These are phyloP conservation scores for Tenthredo scrophulariae DNA, from an alignment of 2,888 invertebrate genomes.

Conservation along the genomic window DNA sequence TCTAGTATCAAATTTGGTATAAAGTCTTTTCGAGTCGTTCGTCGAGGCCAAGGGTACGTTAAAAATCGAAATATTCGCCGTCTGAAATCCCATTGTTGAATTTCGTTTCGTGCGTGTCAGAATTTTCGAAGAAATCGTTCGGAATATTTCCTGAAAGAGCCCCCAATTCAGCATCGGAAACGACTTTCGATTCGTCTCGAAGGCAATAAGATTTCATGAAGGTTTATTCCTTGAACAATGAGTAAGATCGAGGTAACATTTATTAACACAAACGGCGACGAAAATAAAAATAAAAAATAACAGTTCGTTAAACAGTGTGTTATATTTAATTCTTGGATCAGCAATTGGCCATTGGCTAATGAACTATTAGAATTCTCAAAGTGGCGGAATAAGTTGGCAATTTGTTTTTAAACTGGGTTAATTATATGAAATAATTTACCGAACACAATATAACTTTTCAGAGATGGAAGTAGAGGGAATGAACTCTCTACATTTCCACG, in stretches of 20 bases:
- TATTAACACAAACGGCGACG: background rate
- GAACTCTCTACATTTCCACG: constrained; percentile 24
- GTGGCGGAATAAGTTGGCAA: constrained; percentile 8
- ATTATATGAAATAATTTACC: constrained; percentile 55
- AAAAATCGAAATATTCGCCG: constrained; percentile 34
- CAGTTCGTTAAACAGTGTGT: background rate
- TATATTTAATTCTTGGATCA: background rate
- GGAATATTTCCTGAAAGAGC: background rate
- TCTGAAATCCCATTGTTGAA: constrained; percentile 1
- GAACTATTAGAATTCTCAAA: constrained; percentile 14
- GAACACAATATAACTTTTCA: constrained; percentile 19
- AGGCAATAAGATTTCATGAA: background rate
- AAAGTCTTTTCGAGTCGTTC: background rate
- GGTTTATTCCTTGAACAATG: background rate
- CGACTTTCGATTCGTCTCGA: constrained; percentile 4
- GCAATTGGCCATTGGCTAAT: background rate
- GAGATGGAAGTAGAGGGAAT: constrained; percentile 3
- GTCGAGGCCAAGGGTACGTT: background rate
- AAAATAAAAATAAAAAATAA: background rate
- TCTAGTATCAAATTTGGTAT: constrained; percentile 13
- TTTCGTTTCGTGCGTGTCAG: constrained; percentile 15
- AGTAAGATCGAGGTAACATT: background rate
- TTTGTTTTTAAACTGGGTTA: constrained; percentile 54
- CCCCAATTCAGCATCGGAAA: background rate
- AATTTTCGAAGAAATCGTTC: constrained; percentile 23